Evolutionary conservation across 2,888 invertebrate species (phyloP), one percentile per base, ranked within the genome.

Genomic region (Pterostichus madidus): DNA sequence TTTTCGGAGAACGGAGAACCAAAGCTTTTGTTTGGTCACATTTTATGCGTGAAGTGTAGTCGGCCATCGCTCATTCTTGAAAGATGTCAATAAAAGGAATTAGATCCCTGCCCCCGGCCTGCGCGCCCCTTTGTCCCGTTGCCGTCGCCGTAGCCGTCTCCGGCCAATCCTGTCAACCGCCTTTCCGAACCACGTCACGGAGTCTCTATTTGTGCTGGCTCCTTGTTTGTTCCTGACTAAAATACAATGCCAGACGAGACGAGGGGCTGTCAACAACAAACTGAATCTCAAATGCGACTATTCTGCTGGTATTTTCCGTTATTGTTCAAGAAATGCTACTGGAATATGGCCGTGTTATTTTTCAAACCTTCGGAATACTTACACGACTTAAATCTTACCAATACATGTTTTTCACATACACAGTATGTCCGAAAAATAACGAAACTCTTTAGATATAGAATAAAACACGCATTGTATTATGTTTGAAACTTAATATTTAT

Each of bases 31-130:
- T 83, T 83, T 83, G 83, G 83, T 64, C 77, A 77, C 77, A 80
- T 80, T 83, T 68, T 77, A 83, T 83, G 83, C 83, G 83, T 77
- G 77, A 77, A 53, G 83, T 52, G 77, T 77, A 77, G 83, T 77
- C 83, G 77, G 77, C 83, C 83, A 83, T 83, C 83, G 83, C 83
- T 83, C 83, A 83, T 83, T 83, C 83, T 83, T 83, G 83, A 83
- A 83, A 77, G 83, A 83, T 83, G 83, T 83, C 83, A 83, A 83
- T 83, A 83, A 83, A 83, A 83, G 83, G 83, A 83, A 83, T 83
- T 83, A 83, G 83, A 83, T 83, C 80, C 71, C 80, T 80, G 80
- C 80, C 39, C 71, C 73, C 44, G 46, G 31, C 24, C 31, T 49
- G 32, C 80, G 64, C 80, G 39, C 17, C 71, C 46, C 44, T 71